Evolutionary conservation across 2,797 vertebrate genomes (phyloP).

Genomic region (Acanthopagrus latus): DNA sequence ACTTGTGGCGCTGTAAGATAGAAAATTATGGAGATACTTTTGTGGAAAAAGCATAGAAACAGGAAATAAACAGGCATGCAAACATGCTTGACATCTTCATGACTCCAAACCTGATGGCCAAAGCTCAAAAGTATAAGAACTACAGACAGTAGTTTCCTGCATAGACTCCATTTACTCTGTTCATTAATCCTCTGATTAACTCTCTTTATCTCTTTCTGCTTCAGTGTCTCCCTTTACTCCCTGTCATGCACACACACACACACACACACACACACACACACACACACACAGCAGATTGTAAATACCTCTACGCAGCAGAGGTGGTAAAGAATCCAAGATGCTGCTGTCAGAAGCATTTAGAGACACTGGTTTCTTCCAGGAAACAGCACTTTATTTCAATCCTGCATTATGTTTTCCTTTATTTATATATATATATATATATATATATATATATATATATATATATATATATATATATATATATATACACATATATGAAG

Average conservation of each 20-base stretch:
- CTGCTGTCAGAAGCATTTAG: slow-evolving; percentile 70
- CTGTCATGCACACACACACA: neutral
- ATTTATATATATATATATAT: too few relatives aligned
- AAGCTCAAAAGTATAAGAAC: neutral
- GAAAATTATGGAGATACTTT: neutral
- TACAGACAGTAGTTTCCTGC: slow-evolving; percentile 29
- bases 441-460: too few relatives aligned
- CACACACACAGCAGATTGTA: slow-evolving; percentile 13
- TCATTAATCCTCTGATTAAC: slow-evolving; percentile 62
- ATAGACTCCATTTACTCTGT: slow-evolving; percentile 40
- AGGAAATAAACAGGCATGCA: neutral
- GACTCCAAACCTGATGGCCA: neutral
- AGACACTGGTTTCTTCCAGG: slow-evolving; percentile 19
- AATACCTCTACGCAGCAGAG: slow-evolving; percentile 50
- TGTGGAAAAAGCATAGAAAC: neutral
- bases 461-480: too few relatives aligned
- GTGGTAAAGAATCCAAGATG: slow-evolving; percentile 42
- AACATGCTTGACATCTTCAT: neutral
- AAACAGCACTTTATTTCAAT: slow-evolving; percentile 13
- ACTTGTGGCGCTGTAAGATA: too few relatives aligned
- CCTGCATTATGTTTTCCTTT: neutral
- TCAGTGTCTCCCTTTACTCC: neutral
- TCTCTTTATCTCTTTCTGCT: slow-evolving; percentile 12
- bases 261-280: slow-evolving; percentile 16
- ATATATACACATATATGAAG: too few relatives aligned